These are phyloP conservation scores for Trachymyrmex cornetzi DNA, from an alignment of 1,140 invertebrate species.

Conservation along the genomic window DNA sequence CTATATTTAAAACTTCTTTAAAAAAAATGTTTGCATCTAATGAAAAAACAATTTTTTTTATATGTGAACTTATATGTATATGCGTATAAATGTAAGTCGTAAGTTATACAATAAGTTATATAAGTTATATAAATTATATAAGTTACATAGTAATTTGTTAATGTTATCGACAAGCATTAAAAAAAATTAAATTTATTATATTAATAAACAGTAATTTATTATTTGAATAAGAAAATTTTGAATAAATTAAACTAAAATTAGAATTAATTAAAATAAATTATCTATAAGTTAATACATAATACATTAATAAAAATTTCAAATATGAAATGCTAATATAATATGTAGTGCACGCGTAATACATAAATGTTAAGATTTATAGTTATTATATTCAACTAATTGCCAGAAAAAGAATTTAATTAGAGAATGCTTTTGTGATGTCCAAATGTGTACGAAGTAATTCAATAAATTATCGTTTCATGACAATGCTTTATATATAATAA, in stretches of 20 bases:
- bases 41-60: not conserved
- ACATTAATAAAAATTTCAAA: not conserved
- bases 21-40: not conserved
- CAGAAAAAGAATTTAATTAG: constrained; percentile 32
- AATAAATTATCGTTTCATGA: constrained; percentile 4
- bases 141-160: not conserved
- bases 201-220: not conserved
- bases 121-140: not conserved
- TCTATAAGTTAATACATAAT: not conserved
- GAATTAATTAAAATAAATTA: constrained; percentile 20
- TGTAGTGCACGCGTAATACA: not conserved
- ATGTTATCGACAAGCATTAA: not conserved
- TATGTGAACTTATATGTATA: not conserved
- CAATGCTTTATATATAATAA: constrained; percentile 7
- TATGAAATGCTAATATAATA: not conserved
- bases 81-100: not conserved
- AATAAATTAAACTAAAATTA: not conserved
- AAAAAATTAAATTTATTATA: not conserved
- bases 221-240: not conserved
- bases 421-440: not conserved
- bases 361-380: not conserved
- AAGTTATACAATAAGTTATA: not conserved
- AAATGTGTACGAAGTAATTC: constrained; percentile 24
- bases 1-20: not conserved
- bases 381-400: not conserved